Evolutionary conservation across 2,797 vertebrate genomes (phyloP).

Genomic region (Tenualosa thibaudeaui): DNA sequence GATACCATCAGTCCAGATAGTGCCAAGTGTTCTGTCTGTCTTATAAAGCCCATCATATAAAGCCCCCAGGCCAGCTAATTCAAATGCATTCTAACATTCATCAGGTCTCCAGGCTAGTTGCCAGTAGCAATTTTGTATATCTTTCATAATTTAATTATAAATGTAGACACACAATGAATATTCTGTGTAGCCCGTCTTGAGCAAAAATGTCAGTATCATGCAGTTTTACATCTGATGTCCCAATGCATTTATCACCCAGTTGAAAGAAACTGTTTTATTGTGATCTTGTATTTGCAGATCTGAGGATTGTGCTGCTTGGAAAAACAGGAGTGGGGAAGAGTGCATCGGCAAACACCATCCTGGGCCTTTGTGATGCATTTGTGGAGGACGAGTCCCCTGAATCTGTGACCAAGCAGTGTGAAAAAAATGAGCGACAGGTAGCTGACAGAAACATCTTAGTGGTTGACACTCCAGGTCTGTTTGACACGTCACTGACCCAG

Average conservation of each 20-base stretch:
- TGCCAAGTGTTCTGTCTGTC: too few relatives aligned
- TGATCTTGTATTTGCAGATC: background rate
- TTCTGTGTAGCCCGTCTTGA: too few relatives aligned
- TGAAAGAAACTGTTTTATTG: background rate
- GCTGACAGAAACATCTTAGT: background rate
- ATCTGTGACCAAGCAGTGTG: background rate
- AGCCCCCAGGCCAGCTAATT: too few relatives aligned
- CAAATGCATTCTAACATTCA: too few relatives aligned
- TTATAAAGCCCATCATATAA: too few relatives aligned
- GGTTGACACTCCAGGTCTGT: background rate
- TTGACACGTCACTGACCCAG: background rate
- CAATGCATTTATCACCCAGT: background rate
- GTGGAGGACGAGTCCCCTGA: background rate
- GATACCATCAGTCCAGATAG: too few relatives aligned
- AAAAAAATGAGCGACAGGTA: background rate
- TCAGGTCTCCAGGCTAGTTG: too few relatives aligned
- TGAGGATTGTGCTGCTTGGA: background rate
- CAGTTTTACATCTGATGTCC: background rate
- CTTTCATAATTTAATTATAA: too few relatives aligned
- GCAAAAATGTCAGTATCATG: too few relatives aligned
- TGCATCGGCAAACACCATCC: background rate
- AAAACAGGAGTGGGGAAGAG: conserved; percentile 8
- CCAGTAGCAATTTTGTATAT: too few relatives aligned
- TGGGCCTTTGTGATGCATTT: background rate
- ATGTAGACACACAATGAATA: too few relatives aligned